Conservation (phyloP, 2,888 invertebrate species). For the Emmelina monodactyla region DNA sequence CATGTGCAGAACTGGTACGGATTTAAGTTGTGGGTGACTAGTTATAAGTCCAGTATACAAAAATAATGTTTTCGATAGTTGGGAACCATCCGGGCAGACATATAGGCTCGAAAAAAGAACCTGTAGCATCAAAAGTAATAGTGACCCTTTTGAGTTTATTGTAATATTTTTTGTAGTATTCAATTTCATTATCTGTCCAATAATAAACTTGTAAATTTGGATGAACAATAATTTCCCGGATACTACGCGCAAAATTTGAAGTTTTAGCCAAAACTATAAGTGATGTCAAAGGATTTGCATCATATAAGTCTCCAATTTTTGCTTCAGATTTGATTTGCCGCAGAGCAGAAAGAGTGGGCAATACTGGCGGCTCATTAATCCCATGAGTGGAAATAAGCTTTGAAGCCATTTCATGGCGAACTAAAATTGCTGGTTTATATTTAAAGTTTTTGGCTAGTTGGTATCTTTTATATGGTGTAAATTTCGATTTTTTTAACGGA, state of each 20-base stretch:
- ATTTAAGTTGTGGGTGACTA: slow-evolving; percentile 4
- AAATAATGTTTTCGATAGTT: slow-evolving; percentile 5
- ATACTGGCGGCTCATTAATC: slow-evolving; percentile 4
- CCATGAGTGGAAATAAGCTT: slow-evolving; percentile 3
- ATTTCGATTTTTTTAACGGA: slow-evolving; percentile 6
- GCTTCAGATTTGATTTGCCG: slow-evolving; percentile 5
- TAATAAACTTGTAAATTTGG: slow-evolving; percentile 7
- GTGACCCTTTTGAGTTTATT: slow-evolving; percentile 4
- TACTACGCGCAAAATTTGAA: slow-evolving; percentile 1
- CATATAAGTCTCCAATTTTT: slow-evolving; percentile 3
- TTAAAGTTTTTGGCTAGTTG: slow-evolving; percentile 5
- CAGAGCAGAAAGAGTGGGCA: slow-evolving; percentile 5
- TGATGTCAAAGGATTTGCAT: slow-evolving; percentile 4
- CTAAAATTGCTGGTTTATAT: slow-evolving; percentile 3
- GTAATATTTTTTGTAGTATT: slow-evolving; percentile 6
- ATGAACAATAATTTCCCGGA: slow-evolving; percentile 4
- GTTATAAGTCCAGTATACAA: slow-evolving; percentile 6
- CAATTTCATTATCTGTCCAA: slow-evolving; percentile 6
- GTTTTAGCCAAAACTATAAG: slow-evolving; percentile 7
- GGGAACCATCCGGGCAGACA: not conserved
- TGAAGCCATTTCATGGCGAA: slow-evolving; percentile 6
- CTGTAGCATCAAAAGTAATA: slow-evolving; percentile 7
- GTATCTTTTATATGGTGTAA: slow-evolving; percentile 6
- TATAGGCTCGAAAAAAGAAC: slow-evolving; percentile 4
- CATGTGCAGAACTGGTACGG: slow-evolving; percentile 4